A percentile compares a stretch with the other conserved stretches of the same genome.
Evolutionary conservation across 2,888 invertebrate genomes (phyloP).

Genomic region (Anoncus sp.): DNA sequence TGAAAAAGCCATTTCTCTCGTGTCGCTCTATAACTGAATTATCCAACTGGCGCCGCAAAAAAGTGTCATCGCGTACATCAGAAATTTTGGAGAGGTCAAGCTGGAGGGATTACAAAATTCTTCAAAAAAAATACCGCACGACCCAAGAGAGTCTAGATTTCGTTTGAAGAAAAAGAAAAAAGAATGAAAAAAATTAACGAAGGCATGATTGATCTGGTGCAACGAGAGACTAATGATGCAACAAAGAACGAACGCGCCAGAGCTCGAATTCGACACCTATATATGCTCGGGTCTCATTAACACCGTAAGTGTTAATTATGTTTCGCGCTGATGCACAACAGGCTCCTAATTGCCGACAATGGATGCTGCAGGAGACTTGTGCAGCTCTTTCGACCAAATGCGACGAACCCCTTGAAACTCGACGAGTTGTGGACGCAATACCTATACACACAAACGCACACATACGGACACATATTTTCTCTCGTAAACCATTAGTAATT

Average conservation of each 20-base stretch:
- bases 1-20: neutral
- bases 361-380: conserved; percentile 50
- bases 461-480: no score
- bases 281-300: conserved; percentile 79
- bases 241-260: conserved; percentile 60
- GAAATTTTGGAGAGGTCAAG: neutral
- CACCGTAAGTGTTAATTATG: conserved; percentile 80
- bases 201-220: conserved; percentile 21
- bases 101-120: neutral
- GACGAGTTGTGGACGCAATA: conserved; percentile 40
- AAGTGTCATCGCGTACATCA: neutral
- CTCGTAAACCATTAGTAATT: no score
- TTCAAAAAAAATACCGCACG: neutral
- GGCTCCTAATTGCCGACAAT: conserved; percentile 79
- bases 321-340: conserved; percentile 70
- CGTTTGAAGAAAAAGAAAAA: neutral
- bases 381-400: conserved; percentile 31
- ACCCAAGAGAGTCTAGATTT: neutral
- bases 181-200: no score
- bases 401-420: conserved; percentile 35
- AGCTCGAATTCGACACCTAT: conserved; percentile 77
- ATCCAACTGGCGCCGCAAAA: conserved; percentile 22
- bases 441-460: neutral
- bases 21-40: conserved; percentile 37
- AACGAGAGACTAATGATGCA: conserved; percentile 31